These are phyloP conservation scores for Antechinus flavipes DNA, from an alignment of 2,113 vertebrate species.

Conservation along the genomic window DNA sequence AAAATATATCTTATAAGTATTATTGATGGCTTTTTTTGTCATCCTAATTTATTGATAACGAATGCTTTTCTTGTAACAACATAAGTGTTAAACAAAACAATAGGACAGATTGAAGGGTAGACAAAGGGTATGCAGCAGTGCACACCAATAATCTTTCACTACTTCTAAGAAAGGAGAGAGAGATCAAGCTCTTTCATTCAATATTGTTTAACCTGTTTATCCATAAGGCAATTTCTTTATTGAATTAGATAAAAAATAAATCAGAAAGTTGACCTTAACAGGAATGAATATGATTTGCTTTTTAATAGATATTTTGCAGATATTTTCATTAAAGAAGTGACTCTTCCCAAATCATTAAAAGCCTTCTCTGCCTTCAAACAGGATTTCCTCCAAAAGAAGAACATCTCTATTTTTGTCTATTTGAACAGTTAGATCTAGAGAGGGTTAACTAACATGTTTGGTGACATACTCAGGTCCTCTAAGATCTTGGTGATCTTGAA, in stretches of 20 bases:
- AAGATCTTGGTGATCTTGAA: background rate
- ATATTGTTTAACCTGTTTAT: background rate
- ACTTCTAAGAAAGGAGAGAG: no score
- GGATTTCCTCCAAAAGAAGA: background rate
- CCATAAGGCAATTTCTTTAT: background rate
- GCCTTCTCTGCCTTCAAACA: background rate
- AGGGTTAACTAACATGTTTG: background rate
- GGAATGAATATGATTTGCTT: background rate
- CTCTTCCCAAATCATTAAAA: background rate
- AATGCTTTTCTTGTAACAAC: background rate
- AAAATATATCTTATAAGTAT: background rate
- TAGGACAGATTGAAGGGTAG: no score
- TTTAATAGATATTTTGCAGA: background rate
- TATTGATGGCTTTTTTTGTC: background rate
- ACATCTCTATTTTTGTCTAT: background rate
- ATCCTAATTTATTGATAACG: background rate
- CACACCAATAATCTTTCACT: no score
- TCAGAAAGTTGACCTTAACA: background rate
- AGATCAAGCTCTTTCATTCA: background rate
- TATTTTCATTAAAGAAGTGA: background rate
- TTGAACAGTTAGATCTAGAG: background rate
- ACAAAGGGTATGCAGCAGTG: no score
- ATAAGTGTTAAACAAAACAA: no score
- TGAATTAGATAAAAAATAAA: background rate
- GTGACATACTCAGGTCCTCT: background rate